Evolutionary conservation across 2,113 vertebrate species (phyloP), one percentile per base, ranked within the genome.

Genomic region (Lepisosteus oculatus): DNA sequence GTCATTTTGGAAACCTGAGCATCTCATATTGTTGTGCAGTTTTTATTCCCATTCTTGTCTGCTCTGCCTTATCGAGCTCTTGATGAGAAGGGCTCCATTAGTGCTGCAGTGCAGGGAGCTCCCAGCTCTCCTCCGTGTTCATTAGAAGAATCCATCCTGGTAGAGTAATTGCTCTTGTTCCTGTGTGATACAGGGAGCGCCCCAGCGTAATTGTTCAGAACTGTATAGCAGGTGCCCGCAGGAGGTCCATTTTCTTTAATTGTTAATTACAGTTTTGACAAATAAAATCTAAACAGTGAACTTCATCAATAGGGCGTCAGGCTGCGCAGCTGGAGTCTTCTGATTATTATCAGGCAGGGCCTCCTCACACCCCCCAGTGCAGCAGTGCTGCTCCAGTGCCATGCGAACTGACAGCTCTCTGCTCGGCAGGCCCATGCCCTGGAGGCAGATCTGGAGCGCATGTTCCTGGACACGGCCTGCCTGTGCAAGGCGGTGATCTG

Each of bases 401-500:
- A 8, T 9, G 47, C 8, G 5, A 73, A 67, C 71, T 75, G 61
- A 72, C 74, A 45, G 5, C 56, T 81, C 61, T 74, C 47, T 57
- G 8, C 44, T 59, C 71, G 43, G 17, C 73, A 94, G 89, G 87
- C 87, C 65, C 72, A 93, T 59, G 90, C 88, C 63, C 47, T 93
- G 71, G 90, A 94, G 82, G 87, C 85, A 29, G 88, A 91, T 71
- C 69, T 92, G 79, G 86, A 94, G 80, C 84, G 78, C 0, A 77
- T 90, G 17, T 76, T 95, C 65, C 79, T 96, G 73, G 88, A 93
- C 55, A 68, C 91, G 67, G 92, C 92, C 63, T 94, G 90, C 68
- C 69, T 92, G 80, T 95, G 89, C 82, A 93, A 92, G 85, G 88
- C 86, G 0, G 93, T 94, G 57, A 87, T 92, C 74, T 94, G 90